Base-by-base conservation (phyloP, 2,113 vertebrate genomes). In the Oceanodroma tethys region DNA sequence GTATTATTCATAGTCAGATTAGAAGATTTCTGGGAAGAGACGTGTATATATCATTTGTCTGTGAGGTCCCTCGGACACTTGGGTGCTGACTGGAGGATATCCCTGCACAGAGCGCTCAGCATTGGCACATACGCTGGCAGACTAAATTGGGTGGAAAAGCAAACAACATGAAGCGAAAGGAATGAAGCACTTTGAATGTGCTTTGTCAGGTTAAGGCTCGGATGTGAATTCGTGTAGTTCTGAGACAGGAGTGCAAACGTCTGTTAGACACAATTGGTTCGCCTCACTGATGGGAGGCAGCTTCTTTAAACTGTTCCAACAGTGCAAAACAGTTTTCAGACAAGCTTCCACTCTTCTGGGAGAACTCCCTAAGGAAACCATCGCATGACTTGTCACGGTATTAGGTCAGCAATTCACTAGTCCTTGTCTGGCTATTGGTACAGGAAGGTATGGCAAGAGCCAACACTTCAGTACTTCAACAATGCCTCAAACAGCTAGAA, bases 41-140 rank as follows among this genome's bases (percentile, higher is more conserved):
- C 1, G 0, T 1, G 10, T 2, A 1, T 2, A 1, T 43, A 30
- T 5, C 16, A 6, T 3, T 67, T 29, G 9, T 30, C 42, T n/a
- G 27, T 20, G 62, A 75, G 45, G 29, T 21, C 38, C 29, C 80
- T 53, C 0, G 0, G 59, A 78, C 34, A 7, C 18, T 4, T 20
- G 76, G 65, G 52, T 59, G 66, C 52, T 93, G 75, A 7, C 59
- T 53, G 48, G 1, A 73, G 34, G 40, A 12, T 16, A 19, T 25
- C 47, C 32, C 56, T 71, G 60, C 81, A 26, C 70, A 63, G 17
- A 91, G 3, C 38, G 4, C 81, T 70, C 73, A 22, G 62, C 32
- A 8, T 4, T 23, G 71, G 66, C 40, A 81, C 27, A 30, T 0
- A 2, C 3, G 5, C 48, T 63, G 68, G 52, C 42, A 81, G 29